Evolutionary conservation across 2,113 vertebrate genomes (phyloP).

Genomic region (Rousettus leschenaultii): DNA sequence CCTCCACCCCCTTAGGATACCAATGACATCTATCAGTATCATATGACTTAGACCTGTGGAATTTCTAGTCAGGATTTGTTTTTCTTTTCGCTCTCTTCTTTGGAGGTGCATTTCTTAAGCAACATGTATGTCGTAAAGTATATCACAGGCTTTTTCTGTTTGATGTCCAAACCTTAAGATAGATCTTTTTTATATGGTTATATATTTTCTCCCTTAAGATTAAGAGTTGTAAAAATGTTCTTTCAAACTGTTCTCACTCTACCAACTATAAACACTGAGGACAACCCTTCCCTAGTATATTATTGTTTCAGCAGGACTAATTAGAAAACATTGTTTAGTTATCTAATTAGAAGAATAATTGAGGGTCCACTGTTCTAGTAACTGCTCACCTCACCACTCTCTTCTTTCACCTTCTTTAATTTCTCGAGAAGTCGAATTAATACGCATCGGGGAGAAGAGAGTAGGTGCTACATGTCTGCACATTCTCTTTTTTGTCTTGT

Average conservation of each 20-base stretch:
- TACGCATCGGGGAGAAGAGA: not conserved
- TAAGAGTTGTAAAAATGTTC: not conserved
- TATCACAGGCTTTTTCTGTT: not conserved
- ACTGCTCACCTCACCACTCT: not conserved
- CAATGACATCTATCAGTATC: not conserved
- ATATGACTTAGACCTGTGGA: not conserved
- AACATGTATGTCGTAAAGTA: not conserved
- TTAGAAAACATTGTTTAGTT: constrained; percentile 39
- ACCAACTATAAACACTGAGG: not conserved
- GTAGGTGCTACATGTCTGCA: not conserved
- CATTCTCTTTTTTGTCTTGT: not conserved
- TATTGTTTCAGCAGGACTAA: constrained; percentile 55
- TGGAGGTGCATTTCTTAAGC: not conserved
- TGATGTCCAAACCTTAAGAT: not conserved
- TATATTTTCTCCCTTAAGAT: not conserved
- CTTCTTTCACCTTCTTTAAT: not conserved
- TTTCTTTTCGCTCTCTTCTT: not conserved
- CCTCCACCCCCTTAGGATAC: not conserved
- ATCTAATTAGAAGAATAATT: constrained; percentile 53
- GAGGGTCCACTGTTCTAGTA: not conserved
- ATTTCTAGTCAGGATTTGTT: not conserved
- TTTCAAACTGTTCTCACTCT: not conserved
- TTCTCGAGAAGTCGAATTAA: not conserved
- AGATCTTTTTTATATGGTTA: not conserved
- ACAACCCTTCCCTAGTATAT: not conserved